phyloP scores from a whole-genome alignment of 2,888 invertebrate genomes.

The Cheilosia urbana region DNA sequence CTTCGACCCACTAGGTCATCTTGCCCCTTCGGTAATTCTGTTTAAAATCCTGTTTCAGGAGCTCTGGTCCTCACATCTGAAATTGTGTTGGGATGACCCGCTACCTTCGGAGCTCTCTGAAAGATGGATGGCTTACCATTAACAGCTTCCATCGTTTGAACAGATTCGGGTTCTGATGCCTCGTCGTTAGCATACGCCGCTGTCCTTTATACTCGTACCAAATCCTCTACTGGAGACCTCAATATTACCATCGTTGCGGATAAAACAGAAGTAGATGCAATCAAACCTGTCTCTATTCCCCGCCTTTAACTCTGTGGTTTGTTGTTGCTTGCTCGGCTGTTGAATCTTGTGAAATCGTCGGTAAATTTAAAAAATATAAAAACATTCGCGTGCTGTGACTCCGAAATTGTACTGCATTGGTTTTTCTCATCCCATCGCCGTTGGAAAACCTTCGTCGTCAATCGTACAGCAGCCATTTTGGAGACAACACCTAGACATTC shows the following conservation, averaged over 20 bases:
- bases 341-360: constrained; percentile 29
- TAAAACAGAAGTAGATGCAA: too few relatives aligned
- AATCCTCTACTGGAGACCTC: too few relatives aligned
- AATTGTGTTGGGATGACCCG: constrained; percentile 1
- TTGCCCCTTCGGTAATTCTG: constrained; percentile 16
- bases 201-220: constrained; percentile 32
- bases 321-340: too few relatives aligned
- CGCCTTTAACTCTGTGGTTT: too few relatives aligned
- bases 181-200: constrained; percentile 42
- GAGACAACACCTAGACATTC: not conserved
- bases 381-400: constrained; percentile 77
- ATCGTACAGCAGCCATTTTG: not conserved
- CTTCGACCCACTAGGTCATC: constrained; percentile 18
- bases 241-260: too few relatives aligned
- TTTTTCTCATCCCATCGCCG: constrained; percentile 67
- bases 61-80: not conserved
- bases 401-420: constrained; percentile 78
- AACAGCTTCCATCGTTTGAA: constrained; percentile 8
- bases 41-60: constrained; percentile 30
- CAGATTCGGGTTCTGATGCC: constrained; percentile 4
- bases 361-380: constrained; percentile 17
- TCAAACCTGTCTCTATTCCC: too few relatives aligned
- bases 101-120: not conserved
- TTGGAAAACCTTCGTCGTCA: constrained; percentile 61
- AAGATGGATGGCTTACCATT: not conserved